Percentiles rank a stretch among this genome's conserved stretches.
Conservation (phyloP, 2,797 vertebrate genomes). For the Staurois parvus region DNA sequence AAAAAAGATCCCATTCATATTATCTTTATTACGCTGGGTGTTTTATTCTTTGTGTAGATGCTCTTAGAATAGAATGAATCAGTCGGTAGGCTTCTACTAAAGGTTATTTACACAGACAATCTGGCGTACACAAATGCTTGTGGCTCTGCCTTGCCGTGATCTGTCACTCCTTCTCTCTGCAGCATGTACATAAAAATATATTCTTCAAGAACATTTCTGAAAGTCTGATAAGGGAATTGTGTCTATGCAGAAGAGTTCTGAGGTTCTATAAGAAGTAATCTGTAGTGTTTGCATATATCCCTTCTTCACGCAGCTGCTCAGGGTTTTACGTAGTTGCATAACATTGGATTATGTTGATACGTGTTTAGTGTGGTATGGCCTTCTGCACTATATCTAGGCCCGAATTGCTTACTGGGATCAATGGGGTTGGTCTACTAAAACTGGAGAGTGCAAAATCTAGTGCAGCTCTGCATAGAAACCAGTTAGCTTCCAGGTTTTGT, state of each 20-base stretch:
- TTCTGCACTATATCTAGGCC: too few relatives aligned
- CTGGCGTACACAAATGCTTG: not conserved
- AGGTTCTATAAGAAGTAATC: too few relatives aligned
- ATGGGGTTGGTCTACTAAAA: too few relatives aligned
- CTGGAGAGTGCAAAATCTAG: too few relatives aligned
- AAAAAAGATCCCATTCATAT: not conserved
- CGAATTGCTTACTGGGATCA: not conserved
- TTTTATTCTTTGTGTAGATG: not conserved
- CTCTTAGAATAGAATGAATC: not conserved
- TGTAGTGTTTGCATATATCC: too few relatives aligned
- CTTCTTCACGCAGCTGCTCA: too few relatives aligned
- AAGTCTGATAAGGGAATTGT: not conserved
- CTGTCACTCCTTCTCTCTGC: not conserved
- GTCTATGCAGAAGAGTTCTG: too few relatives aligned
- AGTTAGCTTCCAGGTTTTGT: too few relatives aligned
- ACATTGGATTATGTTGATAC: too few relatives aligned
- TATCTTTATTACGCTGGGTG: not conserved
- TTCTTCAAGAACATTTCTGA: not conserved
- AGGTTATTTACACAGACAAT: not conserved
- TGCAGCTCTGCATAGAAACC: too few relatives aligned
- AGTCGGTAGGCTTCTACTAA: not conserved
- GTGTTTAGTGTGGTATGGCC: too few relatives aligned
- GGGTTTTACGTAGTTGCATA: too few relatives aligned
- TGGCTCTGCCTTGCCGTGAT: not conserved
- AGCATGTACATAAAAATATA: not conserved